Conservation (phyloP, 2,888 invertebrate genomes). For the Rotaria magnacalcarata region DNA sequence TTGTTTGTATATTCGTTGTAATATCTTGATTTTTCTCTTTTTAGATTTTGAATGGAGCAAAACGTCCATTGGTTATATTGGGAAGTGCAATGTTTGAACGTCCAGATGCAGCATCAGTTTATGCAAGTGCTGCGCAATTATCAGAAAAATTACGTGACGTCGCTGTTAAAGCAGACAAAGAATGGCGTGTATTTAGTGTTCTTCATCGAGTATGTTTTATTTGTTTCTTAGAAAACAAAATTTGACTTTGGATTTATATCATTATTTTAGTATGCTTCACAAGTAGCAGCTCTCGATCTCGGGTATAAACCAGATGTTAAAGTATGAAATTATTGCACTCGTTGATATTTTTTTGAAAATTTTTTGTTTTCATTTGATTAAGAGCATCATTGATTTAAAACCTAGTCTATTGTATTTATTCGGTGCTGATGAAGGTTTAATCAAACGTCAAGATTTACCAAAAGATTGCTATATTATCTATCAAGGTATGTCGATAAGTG, state of each 20-base stretch:
- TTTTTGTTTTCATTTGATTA: neutral
- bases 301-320: constrained; percentile 77
- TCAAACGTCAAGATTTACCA: constrained; percentile 73
- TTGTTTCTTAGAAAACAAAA: neutral
- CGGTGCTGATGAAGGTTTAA: constrained; percentile 82
- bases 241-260: neutral
- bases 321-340: constrained; percentile 46
- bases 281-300: constrained; percentile 85
- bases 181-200: constrained; percentile 82
- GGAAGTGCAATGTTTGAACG: constrained; percentile 79
- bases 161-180: constrained; percentile 50
- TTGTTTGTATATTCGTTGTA: neutral
- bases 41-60: constrained; percentile 68
- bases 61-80: constrained; percentile 81
- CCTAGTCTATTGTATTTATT: constrained; percentile 80
- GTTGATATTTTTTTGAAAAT: neutral
- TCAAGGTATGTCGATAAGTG: constrained; percentile 56
- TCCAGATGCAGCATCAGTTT: constrained; percentile 53
- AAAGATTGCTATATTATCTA: constrained; percentile 81
- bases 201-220: constrained; percentile 71
- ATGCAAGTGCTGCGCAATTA: constrained; percentile 68
- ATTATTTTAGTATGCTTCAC: constrained; percentile 57
- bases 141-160: constrained; percentile 60
- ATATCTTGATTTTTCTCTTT: constrained; percentile 36
- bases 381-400: constrained; percentile 62